Conservation (phyloP, 2,113 vertebrate species). For the Mirounga angustirostris region DNA sequence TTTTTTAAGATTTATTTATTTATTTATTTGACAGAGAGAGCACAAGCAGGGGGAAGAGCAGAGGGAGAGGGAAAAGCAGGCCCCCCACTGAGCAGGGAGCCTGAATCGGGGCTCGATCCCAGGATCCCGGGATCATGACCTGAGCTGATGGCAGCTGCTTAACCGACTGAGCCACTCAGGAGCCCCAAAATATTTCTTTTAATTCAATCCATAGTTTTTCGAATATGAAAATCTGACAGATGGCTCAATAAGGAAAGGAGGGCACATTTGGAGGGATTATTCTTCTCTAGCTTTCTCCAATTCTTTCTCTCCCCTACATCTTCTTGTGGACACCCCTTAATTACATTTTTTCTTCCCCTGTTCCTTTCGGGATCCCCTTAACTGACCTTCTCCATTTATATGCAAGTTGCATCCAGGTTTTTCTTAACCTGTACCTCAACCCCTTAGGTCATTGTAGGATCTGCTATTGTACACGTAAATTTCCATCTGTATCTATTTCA, state of each 20-base stretch:
- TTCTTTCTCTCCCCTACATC: not conserved
- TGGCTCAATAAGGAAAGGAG: not conserved
- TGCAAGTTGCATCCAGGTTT: not conserved
- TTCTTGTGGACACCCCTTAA: not conserved
- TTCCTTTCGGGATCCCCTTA: not conserved
- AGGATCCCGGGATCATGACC: too few species aligned
- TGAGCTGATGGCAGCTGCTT: too few species aligned
- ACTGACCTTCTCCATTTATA: not conserved
- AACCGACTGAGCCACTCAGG: too few species aligned
- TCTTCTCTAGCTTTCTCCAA: not conserved
- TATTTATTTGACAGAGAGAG: too few species aligned
- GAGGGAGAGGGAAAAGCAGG: too few species aligned
- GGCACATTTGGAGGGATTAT: not conserved
- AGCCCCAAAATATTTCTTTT: not conserved
- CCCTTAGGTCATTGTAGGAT: not conserved
- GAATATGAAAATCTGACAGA: not conserved
- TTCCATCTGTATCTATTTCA: not conserved
- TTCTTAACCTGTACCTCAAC: not conserved
- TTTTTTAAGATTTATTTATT: too few species aligned
- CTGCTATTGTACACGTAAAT: not conserved
- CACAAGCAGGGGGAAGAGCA: too few species aligned
- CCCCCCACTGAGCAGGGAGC: too few species aligned
- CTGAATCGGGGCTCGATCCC: too few species aligned
- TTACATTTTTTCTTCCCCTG: not conserved
- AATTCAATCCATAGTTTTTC: not conserved